Base-by-base conservation (phyloP, 37 sponge, comb jelly and placozoan genomes). In the Cladorhizidae sp. region DNA sequence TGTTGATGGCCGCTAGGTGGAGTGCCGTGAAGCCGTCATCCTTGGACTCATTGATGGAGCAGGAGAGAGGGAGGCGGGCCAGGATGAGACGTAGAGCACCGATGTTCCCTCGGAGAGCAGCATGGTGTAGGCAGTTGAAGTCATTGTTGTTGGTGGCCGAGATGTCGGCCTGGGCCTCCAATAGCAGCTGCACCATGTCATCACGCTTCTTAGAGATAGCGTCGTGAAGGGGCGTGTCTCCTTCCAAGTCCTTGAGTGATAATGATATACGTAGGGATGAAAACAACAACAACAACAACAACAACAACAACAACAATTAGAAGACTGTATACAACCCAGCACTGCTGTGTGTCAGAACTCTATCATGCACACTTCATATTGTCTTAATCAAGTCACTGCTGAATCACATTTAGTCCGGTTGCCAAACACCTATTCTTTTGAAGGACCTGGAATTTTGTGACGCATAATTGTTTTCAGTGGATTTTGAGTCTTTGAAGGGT, bases 161-260 rank as follows among this genome's bases (percentile, higher is more conserved):
- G 8, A 87, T 33, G 45, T 97, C 95, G 9, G 95, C 95, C 7
- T 74, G 70, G 0, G 73, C 84, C 37, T 94, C 93, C 26, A 94
- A 51, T 54, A 97, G 65, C 7, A 94, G 75, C 41, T 78, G 36
- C 9, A 94, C 92, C 43, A 93, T 86, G 73, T 92, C 95, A 25
- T 97, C 95, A 1, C 93, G 31, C 64, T 92, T 88, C 85, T 92
- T 91, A 7, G 83, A 75, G 57, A 97, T 89, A 40, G 97, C 97
- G 81, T 94, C 95, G 45, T 97, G 97, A 9, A 97, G 91, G 12
- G 97, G 97, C 1, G 97, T 94, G 77, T 97, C 95, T 21, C 97
- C 97, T n/a, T 86, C 88, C 12, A 81, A 80, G 63, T 97, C 97
- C 97, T 96, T 78, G 23, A 20, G 36, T 28, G n/a, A 68, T 40